Base-by-base conservation (phyloP, 2,888 invertebrate genomes). In the Papilio gigon region DNA sequence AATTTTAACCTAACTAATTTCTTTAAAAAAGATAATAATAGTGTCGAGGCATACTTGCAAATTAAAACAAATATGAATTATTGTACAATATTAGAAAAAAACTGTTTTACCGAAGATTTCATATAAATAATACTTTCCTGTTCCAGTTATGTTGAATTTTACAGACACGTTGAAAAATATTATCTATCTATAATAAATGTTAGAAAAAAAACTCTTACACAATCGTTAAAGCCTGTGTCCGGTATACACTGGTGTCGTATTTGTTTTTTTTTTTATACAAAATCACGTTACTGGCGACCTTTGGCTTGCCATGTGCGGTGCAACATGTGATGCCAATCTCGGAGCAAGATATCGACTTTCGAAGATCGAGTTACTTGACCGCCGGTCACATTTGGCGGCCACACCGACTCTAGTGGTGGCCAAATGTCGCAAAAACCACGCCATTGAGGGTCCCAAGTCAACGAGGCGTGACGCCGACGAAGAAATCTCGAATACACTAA, bases 321-420 rank as follows among this genome's bases (percentile, higher is more conserved):
- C 53, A 76, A 76, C 88, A 87, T 86, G 80, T 87, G 88, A 82
- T 78, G 78, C 75, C 85, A 90, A 90, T 91, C 90, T 85, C 87
- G 76, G 86, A 83, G 78, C 79, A 79, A 67, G 69, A 76, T 77
- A 76, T 79, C 78, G 71, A 78, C 83, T 85, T 83, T 81, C 81
- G 76, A 76, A 77, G 78, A 76, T 88, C 87, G 74, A 77, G 80
- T 90, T 90, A 83, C 90, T 79, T 77, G 75, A 78, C 76, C 80
- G 80, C 73, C 71, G 78, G 79, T 77, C 86, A 87, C 90, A 89
- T 89, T 88, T 88, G 88, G 87, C 81, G 82, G 79, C 85, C 89
- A 87, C 84, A 84, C 87, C 82, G 83, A 75, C 75, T 74, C 75
- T 73, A 74, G 74, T 74, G 74, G 75, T 76, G 78, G 77, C 86